Evolutionary conservation across 2,888 invertebrate genomes (phyloP), one percentile per base, ranked within the genome.

Genomic region (Aphodius sticticus): DNA sequence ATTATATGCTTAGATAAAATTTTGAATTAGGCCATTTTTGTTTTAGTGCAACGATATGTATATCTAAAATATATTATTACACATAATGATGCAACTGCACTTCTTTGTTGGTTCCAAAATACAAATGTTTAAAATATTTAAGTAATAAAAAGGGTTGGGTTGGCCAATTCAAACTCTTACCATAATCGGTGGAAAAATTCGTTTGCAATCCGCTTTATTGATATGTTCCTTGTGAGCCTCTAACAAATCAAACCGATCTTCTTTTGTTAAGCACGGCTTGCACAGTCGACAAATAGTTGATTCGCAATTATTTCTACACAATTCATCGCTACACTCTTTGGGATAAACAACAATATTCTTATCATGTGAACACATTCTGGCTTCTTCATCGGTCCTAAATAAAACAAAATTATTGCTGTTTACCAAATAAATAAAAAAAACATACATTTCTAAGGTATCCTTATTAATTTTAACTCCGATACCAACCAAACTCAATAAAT

Each of bases 261-360:
- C 91, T 0, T 90, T 86, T 1, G 91, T 92, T 70, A 97, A 89
- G 86, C 99, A 99, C 0, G 93, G 93, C 82, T 91, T 91, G 87
- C 99, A 99, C 0, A 98, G 88, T 76, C 92, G 92, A 86, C 98
- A 99, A 81, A 93, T 91, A 0, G 92, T 87, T 0, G 90, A 88
- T 72, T 92, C 90, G 86, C 97, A 97, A 74, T 92, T 92, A 2
- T 91, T 91, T 81, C 92, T 90, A 84, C 92, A 92, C 80, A 89
- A 85, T 74, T 90, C 86, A 80, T 89, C 88, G 16, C 89, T 87
- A 87, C 98, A 98, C 80, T 92, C 89, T 69, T 93, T 91, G 0
- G 95, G 92, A 86, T 93, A 93, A 0, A 96, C 95, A 0, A 93
- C 93, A 70, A 98, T 90, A 87, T 97, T 97, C 88, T 95, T 96